Base-by-base conservation (phyloP, 2,797 vertebrate genomes). In the Schizothorax lantsangensis region DNA sequence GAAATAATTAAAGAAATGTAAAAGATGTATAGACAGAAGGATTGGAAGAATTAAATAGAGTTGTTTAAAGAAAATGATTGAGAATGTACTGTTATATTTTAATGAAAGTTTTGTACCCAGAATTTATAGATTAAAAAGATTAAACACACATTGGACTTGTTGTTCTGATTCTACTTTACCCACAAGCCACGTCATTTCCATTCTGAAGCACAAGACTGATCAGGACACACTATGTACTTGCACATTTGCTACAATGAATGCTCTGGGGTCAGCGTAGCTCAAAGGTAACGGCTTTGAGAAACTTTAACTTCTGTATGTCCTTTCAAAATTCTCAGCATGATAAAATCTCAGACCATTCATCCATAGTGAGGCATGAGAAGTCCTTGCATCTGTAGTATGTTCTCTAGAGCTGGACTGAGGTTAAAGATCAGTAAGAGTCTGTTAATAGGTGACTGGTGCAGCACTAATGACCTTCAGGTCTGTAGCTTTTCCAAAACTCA, bases 91-190 rank as follows among this genome's bases (percentile, higher is more conserved):
- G 26, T 72, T 85, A 30, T 87, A 75, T 86, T 89, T 87, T 81
- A 71, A 43, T 84, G 72, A 68, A 75, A 26, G 19, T 90, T 89
- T 89, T 92, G 84, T 88, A 88, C 78, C 77, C 71, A 68, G 77
- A 84, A 79, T 91, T 91, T 90, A 84, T 89, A 89, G 85, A 92
- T 89, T 90, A 90, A 92, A 90, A 88, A 52, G 64, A 84, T 88
- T 88, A 86, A 90, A 87, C 79, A 15, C 9, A 36, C 38, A 15
- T 9, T 83, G 47, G 14, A 59, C 47, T 64, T 12, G 1, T 59
- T 52, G 12, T 45, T 72, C 45, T 69, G 6, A n/a, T 36, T 21
- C 36, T 52, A 5, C 10, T 43, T 79, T 52, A 49, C 6, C 3
- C 11, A 7, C 77, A 57, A 78, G 4, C 15, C 49, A 40, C 15